These are phyloP conservation scores for Cecidostiba fungosa DNA, from an alignment of 2,888 invertebrate genomes.

Conservation along the genomic window DNA sequence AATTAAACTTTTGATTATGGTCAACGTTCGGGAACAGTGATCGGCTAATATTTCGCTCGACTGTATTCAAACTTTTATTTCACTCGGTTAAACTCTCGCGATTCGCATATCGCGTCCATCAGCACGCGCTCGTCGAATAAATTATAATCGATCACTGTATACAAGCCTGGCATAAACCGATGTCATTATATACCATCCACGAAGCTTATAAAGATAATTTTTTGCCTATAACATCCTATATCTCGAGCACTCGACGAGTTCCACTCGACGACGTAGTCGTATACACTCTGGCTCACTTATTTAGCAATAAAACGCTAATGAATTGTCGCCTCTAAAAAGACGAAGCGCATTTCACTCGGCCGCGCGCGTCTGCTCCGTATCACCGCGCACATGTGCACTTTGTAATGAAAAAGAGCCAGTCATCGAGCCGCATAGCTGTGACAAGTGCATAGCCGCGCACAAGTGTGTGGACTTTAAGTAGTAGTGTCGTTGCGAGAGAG, in stretches of 20 bases:
- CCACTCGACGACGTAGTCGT: neutral
- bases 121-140: neutral
- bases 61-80: too few species aligned
- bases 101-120: neutral
- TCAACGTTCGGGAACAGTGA: too few species aligned
- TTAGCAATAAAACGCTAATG: conserved; percentile 44
- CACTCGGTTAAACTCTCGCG: too few species aligned
- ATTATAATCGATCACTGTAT: conserved; percentile 55
- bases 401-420: conserved; percentile 23
- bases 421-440: neutral
- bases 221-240: neutral
- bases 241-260: neutral
- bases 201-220: neutral
- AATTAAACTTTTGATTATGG: too few species aligned
- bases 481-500: neutral
- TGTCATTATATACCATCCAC: conserved; percentile 5
- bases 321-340: conserved; percentile 5
- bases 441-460: conserved; percentile 1
- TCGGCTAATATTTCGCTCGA: too few species aligned
- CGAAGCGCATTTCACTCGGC: neutral
- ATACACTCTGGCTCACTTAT: conserved; percentile 23
- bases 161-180: conserved; percentile 32
- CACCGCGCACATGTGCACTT: conserved; percentile 14
- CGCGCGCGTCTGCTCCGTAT: conserved; percentile 22
- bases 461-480: neutral